phyloP scores from a whole-genome alignment of 2,797 vertebrate genomes.

The Chiroxiphia lanceolata region DNA sequence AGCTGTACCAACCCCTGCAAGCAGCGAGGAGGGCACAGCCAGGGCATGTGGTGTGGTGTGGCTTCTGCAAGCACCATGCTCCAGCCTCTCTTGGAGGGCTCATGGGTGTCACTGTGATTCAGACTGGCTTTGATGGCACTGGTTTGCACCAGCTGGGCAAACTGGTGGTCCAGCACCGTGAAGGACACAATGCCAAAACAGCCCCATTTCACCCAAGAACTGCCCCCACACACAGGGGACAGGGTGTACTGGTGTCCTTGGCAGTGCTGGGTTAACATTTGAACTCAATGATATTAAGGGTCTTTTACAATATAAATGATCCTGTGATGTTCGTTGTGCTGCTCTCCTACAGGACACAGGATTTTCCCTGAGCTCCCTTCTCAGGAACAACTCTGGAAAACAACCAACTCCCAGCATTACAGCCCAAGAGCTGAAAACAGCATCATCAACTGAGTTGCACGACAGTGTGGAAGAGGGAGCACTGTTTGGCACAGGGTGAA shows the following conservation, averaged over 20 bases:
- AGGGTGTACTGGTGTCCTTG: background rate
- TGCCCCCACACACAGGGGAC: rapidly evolving
- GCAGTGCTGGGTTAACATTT: background rate
- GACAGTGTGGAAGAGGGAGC: background rate
- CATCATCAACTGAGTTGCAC: rapidly evolving
- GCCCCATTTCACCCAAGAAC: rapidly evolving
- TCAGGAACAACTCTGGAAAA: background rate
- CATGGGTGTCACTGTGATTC: background rate
- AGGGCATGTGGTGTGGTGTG: rapidly evolving
- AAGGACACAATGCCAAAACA: background rate
- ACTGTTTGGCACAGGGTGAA: rapidly evolving
- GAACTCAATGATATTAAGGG: rapidly evolving
- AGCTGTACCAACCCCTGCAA: background rate
- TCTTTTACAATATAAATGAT: rapidly evolving
- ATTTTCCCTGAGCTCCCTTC: background rate
- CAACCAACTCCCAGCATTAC: rapidly evolving
- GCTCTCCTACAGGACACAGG: background rate
- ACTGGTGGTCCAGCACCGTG: rapidly evolving
- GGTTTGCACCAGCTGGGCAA: background rate
- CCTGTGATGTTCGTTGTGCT: background rate
- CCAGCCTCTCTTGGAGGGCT: background rate
- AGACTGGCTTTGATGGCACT: background rate
- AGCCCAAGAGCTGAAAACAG: background rate
- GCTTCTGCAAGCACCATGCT: background rate
- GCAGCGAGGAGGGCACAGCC: background rate